A percentile compares a stretch with the other conserved stretches of the same genome.
Conservation (phyloP, 2,888 invertebrate species). For the Macrophya alboannulata region DNA sequence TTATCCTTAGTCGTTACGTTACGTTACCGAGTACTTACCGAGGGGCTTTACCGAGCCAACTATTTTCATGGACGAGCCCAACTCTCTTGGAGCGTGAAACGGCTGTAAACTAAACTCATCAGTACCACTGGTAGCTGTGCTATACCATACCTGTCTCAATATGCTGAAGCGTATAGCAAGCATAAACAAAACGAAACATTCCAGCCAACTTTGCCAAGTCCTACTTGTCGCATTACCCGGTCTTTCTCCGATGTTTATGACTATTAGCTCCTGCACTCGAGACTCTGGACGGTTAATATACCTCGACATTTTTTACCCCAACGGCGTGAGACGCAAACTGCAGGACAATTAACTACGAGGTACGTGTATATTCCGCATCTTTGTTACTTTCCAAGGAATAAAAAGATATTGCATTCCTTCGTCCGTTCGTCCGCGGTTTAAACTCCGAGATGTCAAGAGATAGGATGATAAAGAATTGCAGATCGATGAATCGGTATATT, state of each 20-base stretch:
- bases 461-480: not conserved
- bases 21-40: conserved; percentile 28
- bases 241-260: conserved; percentile 34
- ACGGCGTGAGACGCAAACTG: not conserved
- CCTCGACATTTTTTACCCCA: not conserved
- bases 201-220: conserved; percentile 28
- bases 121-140: conserved; percentile 38
- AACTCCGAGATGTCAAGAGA: not conserved
- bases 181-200: conserved; percentile 42
- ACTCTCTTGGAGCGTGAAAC: conserved; percentile 38
- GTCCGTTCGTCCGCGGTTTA: not conserved
- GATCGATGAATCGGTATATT: not conserved
- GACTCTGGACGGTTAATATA: not conserved
- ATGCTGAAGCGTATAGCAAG: not conserved
- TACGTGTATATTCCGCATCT: not conserved
- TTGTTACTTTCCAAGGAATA: not conserved
- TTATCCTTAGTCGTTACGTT: conserved; percentile 28
- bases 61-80: conserved; percentile 4
- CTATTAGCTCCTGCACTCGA: conserved; percentile 35
- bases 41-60: conserved; percentile 4
- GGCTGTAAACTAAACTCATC: conserved; percentile 37
- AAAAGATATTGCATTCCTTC: too few relatives aligned
- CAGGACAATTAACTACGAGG: conserved; percentile 1
- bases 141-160: conserved; percentile 53
- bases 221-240: conserved; percentile 50